phyloP scores from a whole-genome alignment of 2,888 invertebrate genomes.

The Lithophane ornitopus region DNA sequence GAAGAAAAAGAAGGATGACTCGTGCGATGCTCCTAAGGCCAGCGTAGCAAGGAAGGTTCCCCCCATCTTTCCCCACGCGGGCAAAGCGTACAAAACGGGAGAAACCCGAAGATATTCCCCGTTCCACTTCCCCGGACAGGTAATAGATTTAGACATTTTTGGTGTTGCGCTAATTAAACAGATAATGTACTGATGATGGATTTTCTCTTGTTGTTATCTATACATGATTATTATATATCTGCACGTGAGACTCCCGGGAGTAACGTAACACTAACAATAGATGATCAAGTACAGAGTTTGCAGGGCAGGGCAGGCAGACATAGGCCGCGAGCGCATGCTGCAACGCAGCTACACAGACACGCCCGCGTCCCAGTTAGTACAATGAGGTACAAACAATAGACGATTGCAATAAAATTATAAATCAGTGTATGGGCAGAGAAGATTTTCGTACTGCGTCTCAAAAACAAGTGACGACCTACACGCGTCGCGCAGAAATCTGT shows the following conservation, averaged over 20 bases:
- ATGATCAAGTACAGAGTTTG: not conserved
- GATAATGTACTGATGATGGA: slow-evolving; percentile 49
- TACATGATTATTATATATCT: no score
- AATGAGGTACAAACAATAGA: no score
- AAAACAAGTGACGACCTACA: no score
- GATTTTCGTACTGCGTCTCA: no score
- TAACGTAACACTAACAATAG: not conserved
- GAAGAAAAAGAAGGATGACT: slow-evolving; percentile 21
- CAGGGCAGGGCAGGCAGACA: no score
- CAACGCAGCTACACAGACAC: no score
- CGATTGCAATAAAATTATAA: no score
- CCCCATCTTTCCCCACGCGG: slow-evolving; percentile 72
- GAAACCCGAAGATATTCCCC: slow-evolving; percentile 82
- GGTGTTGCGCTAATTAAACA: slow-evolving; percentile 58
- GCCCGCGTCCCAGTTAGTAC: no score
- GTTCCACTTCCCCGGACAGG: slow-evolving; percentile 81
- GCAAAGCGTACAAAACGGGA: slow-evolving; percentile 67
- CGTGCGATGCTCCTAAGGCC: slow-evolving; percentile 6
- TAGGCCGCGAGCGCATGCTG: no score
- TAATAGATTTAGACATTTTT: slow-evolving; percentile 69
- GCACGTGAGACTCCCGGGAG: no score
- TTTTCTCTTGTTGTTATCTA: slow-evolving; percentile 34
- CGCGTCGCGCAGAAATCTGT: no score
- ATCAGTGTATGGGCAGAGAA: no score
- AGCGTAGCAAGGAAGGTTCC: slow-evolving; percentile 68